phyloP scores from a whole-genome alignment of 2,113 vertebrate genomes.

The Falcunculus frontatus region DNA sequence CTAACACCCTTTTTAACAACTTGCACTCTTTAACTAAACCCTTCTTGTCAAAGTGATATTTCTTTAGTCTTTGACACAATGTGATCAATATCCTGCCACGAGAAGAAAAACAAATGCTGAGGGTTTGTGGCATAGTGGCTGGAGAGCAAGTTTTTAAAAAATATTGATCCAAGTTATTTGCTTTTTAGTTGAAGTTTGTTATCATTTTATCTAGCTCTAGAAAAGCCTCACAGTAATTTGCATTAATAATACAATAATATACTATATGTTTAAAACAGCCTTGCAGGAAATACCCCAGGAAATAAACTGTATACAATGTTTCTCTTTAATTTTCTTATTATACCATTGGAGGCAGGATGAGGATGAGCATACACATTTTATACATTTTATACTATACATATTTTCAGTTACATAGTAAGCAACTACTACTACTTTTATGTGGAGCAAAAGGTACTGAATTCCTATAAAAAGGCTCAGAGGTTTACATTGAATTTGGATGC shows the following conservation, averaged over 20 bases:
- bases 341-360: background rate
- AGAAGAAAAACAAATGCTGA: background rate
- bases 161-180: background rate
- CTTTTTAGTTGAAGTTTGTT: background rate
- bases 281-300: background rate
- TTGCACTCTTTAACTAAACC: constrained; percentile 1
- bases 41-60: background rate
- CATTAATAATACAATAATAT: background rate
- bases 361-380: background rate
- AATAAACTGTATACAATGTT: background rate
- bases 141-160: background rate
- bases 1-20: constrained; percentile 8
- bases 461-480: background rate
- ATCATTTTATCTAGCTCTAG: background rate
- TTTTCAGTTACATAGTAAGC: background rate
- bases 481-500: background rate
- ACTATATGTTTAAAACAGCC: background rate
- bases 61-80: background rate
- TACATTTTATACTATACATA: background rate
- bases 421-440: background rate
- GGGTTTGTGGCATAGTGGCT: background rate
- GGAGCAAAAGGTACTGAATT: background rate
- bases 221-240: background rate
- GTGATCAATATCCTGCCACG: background rate
- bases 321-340: background rate